Evolutionary conservation across 2,888 invertebrate genomes (phyloP).

Genomic region (Drosophila diplacantha): DNA sequence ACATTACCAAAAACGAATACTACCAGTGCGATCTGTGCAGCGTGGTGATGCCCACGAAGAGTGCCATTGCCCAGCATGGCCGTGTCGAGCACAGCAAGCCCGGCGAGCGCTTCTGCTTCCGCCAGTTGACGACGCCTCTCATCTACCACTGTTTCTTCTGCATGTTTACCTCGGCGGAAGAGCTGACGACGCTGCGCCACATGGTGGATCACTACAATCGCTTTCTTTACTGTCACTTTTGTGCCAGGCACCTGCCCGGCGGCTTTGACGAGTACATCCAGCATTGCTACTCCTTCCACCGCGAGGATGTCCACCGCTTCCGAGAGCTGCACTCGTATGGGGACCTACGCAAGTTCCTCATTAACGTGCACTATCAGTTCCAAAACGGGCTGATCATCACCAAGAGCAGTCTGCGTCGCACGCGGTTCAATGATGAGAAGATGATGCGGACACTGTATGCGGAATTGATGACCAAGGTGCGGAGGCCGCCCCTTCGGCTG

Average conservation of each 20-base stretch:
- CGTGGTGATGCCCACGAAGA: slow-evolving; percentile 63
- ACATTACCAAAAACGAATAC: slow-evolving; percentile 39
- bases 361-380: slow-evolving; percentile 67
- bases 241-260: slow-evolving; percentile 29
- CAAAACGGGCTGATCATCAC: slow-evolving; percentile 71
- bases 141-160: slow-evolving; percentile 79
- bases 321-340: slow-evolving; percentile 47
- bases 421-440: slow-evolving; percentile 49
- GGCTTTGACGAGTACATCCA: slow-evolving; percentile 70
- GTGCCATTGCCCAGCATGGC: slow-evolving; percentile 63
- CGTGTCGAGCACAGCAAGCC: slow-evolving; percentile 43
- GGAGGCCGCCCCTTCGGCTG: slow-evolving; percentile 66
- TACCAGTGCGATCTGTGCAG: slow-evolving; percentile 69
- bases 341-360: slow-evolving; percentile 55
- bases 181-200: slow-evolving; percentile 76
- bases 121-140: slow-evolving; percentile 64
- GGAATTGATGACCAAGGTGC: slow-evolving; percentile 61
- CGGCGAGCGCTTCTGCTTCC: slow-evolving; percentile 57
- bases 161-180: slow-evolving; percentile 70
- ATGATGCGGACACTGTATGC: slow-evolving; percentile 54
- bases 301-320: slow-evolving; percentile 50
- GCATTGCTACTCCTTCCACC: slow-evolving; percentile 66
- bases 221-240: slow-evolving; percentile 64
- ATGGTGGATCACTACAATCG: slow-evolving; percentile 74
- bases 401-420: slow-evolving; percentile 61